Conservation (phyloP, 1,140 invertebrate species). For the Panagrolaimus sp. region DNA sequence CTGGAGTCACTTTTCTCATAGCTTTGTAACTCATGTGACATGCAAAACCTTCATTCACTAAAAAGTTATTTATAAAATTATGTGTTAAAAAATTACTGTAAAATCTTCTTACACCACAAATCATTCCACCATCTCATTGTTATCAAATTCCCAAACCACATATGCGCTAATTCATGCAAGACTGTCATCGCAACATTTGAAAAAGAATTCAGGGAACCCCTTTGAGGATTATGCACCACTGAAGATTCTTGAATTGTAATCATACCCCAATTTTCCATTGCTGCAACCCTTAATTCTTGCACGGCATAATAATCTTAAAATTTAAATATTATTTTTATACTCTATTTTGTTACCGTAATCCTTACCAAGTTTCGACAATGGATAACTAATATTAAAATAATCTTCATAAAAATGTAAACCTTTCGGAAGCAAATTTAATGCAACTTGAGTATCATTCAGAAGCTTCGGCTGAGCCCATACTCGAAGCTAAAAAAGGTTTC, state of each 20-base stretch:
- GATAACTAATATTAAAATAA: constrained; percentile 77
- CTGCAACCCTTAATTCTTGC: constrained; percentile 24
- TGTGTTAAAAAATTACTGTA: neutral
- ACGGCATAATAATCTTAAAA: constrained; percentile 39
- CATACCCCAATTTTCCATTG: constrained; percentile 43
- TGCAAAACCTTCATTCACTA: constrained; percentile 41
- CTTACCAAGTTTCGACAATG: constrained; percentile 66
- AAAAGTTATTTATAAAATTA: constrained; percentile 29
- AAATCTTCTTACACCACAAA: neutral
- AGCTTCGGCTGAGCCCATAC: constrained; percentile 75
- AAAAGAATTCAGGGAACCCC: constrained; percentile 10
- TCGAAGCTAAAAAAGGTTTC: constrained; percentile 61
- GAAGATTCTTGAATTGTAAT: constrained; percentile 27
- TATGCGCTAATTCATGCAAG: constrained; percentile 42
- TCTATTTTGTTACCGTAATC: constrained; percentile 62
- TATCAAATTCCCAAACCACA: constrained; percentile 43
- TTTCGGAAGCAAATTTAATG: constrained; percentile 70
- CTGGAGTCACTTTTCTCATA: constrained; percentile 32
- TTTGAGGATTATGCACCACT: constrained; percentile 25
- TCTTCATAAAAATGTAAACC: constrained; percentile 77
- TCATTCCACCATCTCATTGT: constrained; percentile 36
- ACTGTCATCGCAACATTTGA: constrained; percentile 23
- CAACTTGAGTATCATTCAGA: constrained; percentile 73
- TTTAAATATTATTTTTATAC: neutral
- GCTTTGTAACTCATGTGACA: constrained; percentile 38